Base-by-base conservation (phyloP, 2,113 vertebrate genomes). In the Hemiprocne comata region DNA sequence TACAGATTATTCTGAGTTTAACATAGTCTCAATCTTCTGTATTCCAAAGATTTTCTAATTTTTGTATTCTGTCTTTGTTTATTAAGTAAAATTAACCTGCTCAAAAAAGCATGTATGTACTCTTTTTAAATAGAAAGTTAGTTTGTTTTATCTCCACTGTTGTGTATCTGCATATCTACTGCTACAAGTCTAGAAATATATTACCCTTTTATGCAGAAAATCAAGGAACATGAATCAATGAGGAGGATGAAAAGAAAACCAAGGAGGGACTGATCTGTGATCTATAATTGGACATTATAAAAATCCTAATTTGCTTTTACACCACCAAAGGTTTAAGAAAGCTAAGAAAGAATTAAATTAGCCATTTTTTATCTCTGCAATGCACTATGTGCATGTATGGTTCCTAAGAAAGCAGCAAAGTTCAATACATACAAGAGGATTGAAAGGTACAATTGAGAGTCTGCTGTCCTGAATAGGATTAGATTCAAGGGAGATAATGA, bases 191-290 rank as follows among this genome's bases (percentile, higher is more conserved):
- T 7, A 79, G 36, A 89, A 69, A 82, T 58, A n/a, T 19, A 57
- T 54, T 79, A 61, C 20, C 48, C 58, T 61, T 76, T 82, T 82
- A 70, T 70, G 66, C 19, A 92, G 54, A 85, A 94, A 93, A 91
- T 51, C 20, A 51, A 73, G 29, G 34, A 66, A 73, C 24, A 58
- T 11, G 28, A 73, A 72, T 91, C 66, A 85, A 55, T 24, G 73
- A 85, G 11, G 11, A 91, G 8, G n/a, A 83, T 48, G n/a, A 87
- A 85, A 94, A 90, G 15, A 69, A 88, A 87, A 80, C 11, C 69
- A 19, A 13, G 61, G 2, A 61, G 69, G 33, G 19, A 40, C 36
- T 62, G 40, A 66, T 79, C 15, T 50, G n/a, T 76, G 72, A 73
- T 73, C 50, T 87, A 8, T 72, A 92, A 58, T 26, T 31, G 2